These are phyloP conservation scores for Eupithecia subfuscata DNA, from an alignment of 2,888 invertebrate genomes.

Conservation along the genomic window DNA sequence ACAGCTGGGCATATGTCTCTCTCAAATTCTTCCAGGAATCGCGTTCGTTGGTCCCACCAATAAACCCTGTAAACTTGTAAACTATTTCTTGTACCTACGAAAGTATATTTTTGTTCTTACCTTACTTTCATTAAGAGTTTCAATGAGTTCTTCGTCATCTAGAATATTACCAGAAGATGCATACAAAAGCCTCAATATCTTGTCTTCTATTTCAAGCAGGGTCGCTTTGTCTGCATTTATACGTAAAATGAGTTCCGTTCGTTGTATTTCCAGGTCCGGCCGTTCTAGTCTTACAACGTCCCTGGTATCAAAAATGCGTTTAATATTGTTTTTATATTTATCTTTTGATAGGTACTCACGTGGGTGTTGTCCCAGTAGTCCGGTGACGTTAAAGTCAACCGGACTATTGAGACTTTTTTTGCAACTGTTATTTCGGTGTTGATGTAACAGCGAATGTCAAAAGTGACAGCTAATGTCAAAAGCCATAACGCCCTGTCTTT, in stretches of 20 bases:
- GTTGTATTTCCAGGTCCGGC: constrained; percentile 92
- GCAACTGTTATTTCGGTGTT: no score
- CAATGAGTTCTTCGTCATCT: constrained; percentile 96
- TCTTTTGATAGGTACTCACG: neutral
- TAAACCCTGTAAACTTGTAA: no score
- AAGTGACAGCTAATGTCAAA: no score
- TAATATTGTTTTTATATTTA: neutral
- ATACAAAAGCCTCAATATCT: constrained; percentile 92
- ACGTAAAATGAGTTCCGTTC: constrained; percentile 92
- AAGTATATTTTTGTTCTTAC: constrained; percentile 57
- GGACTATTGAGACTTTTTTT: no score
- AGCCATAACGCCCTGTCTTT: no score
- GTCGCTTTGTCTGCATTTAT: constrained; percentile 94
- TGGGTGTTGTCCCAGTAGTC: no score
- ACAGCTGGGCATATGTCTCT: no score
- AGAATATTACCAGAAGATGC: constrained; percentile 94
- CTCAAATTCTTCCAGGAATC: no score
- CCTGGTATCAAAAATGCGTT: constrained; percentile 54
- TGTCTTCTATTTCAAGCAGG: constrained; percentile 93
- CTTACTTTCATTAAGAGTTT: constrained; percentile 95
- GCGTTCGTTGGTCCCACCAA: no score
- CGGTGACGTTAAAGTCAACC: no score
- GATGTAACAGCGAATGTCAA: no score
- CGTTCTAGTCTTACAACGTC: constrained; percentile 96
- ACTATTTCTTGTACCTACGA: neutral